These are phyloP conservation scores for Pseudorectes ferrugineus DNA, from an alignment of 2,113 vertebrate genomes.

Conservation along the genomic window DNA sequence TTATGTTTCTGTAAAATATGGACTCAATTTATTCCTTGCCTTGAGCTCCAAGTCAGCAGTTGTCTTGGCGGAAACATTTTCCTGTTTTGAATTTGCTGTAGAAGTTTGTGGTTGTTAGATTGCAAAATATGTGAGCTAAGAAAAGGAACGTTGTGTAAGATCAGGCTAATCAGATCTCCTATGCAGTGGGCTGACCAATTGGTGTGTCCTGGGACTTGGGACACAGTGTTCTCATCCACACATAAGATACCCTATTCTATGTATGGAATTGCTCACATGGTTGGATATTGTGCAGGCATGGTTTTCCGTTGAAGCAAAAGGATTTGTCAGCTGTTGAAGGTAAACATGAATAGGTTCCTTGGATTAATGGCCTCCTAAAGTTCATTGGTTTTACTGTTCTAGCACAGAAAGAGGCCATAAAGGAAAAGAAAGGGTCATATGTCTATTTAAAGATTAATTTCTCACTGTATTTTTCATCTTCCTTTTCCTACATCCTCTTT, in stretches of 20 bases:
- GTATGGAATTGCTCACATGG: neutral
- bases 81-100: conserved; percentile 35
- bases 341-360: neutral
- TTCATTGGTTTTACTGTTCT: neutral
- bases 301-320: neutral
- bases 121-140: conserved; percentile 20
- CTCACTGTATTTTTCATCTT: neutral
- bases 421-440: neutral
- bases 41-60: conserved; percentile 26
- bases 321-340: neutral
- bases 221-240: neutral
- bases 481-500: neutral
- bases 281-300: neutral
- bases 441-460: neutral
- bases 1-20: neutral
- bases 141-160: conserved; percentile 1
- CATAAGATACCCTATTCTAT: neutral
- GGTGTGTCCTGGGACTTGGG: neutral
- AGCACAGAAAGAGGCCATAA: neutral
- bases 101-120: conserved; percentile 33
- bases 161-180: conserved; percentile 4
- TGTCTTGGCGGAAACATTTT: neutral
- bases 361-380: neutral
- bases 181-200: neutral
- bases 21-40: conserved; percentile 5